These are phyloP conservation scores for Phyllotreta striolata DNA, from an alignment of 2,888 invertebrate species.

Conservation along the genomic window DNA sequence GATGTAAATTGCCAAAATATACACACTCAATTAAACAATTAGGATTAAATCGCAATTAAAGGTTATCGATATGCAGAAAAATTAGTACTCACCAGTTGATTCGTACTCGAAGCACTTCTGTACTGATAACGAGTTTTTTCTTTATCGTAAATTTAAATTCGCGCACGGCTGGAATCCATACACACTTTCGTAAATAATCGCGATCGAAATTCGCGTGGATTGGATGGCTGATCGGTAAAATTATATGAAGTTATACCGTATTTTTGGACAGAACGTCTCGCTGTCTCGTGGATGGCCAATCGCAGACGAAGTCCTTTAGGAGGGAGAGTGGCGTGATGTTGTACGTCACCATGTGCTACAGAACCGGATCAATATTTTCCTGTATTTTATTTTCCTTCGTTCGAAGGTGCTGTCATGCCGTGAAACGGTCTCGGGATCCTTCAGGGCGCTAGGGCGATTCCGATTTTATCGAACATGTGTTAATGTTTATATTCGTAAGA, in stretches of 20 bases:
- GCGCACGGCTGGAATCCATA: slow-evolving; percentile 27
- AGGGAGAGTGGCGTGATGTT: slow-evolving; percentile 51
- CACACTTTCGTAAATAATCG: slow-evolving; percentile 36
- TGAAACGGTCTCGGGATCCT: slow-evolving; percentile 7
- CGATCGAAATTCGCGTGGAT: slow-evolving; percentile 38
- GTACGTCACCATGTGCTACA: slow-evolving; percentile 47
- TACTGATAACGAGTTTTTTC: slow-evolving; percentile 7
- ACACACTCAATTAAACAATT: slow-evolving; percentile 8
- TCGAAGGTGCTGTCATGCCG: not conserved
- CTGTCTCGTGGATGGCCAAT: slow-evolving; percentile 40
- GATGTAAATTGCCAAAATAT: not conserved
- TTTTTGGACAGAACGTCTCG: slow-evolving; percentile 47
- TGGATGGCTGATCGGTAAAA: slow-evolving; percentile 31
- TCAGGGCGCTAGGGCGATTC: not conserved
- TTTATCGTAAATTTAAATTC: slow-evolving; percentile 14
- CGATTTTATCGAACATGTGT: not conserved
- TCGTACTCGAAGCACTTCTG: slow-evolving; percentile 7
- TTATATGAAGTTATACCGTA: slow-evolving; percentile 44
- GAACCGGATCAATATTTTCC: slow-evolving; percentile 46
- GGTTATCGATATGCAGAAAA: slow-evolving; percentile 3
- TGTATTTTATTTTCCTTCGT: slow-evolving; percentile 17
- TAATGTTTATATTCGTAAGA: slow-evolving; percentile 2
- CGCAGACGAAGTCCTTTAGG: slow-evolving; percentile 37
- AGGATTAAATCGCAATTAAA: not conserved
- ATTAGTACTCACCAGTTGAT: slow-evolving; percentile 17